phyloP scores from a whole-genome alignment of 1,140 invertebrate genomes.

The Scaptomyza pallida region DNA sequence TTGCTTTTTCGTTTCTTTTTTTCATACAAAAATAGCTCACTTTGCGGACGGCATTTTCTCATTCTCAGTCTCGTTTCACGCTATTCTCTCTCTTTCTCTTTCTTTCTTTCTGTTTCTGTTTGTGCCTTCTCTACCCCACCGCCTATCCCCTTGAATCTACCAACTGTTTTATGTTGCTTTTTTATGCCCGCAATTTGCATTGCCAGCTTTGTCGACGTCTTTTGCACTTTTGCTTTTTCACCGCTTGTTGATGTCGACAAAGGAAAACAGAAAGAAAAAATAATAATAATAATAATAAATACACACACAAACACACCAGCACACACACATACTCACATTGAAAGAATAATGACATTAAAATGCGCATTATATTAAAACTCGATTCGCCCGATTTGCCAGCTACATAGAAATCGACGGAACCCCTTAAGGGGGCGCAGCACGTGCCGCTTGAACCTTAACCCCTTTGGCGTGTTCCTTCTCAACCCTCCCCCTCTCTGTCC shows the following conservation, averaged over 20 bases:
- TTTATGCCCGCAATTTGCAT: constrained; percentile 56
- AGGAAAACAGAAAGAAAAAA: constrained; percentile 1
- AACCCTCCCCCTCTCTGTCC: too few species aligned
- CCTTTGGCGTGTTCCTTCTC: constrained; percentile 76
- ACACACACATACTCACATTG: neutral
- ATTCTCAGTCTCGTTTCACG: constrained; percentile 24
- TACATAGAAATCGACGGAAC: constrained; percentile 8
- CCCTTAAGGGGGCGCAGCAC: constrained; percentile 38
- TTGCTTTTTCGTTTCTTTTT: too few species aligned
- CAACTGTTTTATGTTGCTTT: constrained; percentile 37
- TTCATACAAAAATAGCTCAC: constrained; percentile 56
- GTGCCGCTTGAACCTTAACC: constrained; percentile 68
- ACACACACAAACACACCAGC: constrained; percentile 9
- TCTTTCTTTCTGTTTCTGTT: too few species aligned
- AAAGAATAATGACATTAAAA: constrained; percentile 77
- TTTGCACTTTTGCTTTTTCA: constrained; percentile 62
- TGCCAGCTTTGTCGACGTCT: constrained; percentile 49
- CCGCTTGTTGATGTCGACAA: constrained; percentile 18
- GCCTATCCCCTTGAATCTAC: neutral
- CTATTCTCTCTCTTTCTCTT: constrained; percentile 10
- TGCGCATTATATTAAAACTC: constrained; percentile 67
- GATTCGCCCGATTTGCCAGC: constrained; percentile 41
- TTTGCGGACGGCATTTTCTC: constrained; percentile 43
- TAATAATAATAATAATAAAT: constrained; percentile 1
- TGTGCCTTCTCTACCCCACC: too few species aligned